Evolutionary conservation across 2,113 vertebrate species (phyloP).

Genomic region (Ranitomeya imitator): DNA sequence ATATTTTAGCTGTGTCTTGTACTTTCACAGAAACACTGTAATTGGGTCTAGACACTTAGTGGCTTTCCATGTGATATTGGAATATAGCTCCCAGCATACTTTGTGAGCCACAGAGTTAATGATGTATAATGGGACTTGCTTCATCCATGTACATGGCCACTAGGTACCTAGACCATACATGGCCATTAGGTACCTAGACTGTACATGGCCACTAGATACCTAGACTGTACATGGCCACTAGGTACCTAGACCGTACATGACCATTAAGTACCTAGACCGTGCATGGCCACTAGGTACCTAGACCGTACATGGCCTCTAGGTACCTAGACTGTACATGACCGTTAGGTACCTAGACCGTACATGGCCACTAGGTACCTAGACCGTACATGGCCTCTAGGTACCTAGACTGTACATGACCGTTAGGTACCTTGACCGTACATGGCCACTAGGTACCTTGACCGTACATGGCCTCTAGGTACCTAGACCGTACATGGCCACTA

Average conservation of each 20-base stretch:
- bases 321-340: neutral
- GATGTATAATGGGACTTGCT: neutral
- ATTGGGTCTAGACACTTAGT: neutral
- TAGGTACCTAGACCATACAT: neutral
- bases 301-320: neutral
- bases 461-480: neutral
- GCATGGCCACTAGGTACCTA: neutral
- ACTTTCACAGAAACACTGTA: constrained; percentile 2
- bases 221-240: neutral
- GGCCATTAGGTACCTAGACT: neutral
- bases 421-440: neutral
- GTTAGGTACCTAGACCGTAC: neutral
- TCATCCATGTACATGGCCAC: neutral
- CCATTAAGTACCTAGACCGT: neutral
- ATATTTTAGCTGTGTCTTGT: neutral
- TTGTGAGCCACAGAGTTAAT: neutral
- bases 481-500: neutral
- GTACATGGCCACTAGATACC: neutral
- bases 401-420: neutral
- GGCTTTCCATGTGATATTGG: neutral
- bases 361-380: no score
- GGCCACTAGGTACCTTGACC: neutral
- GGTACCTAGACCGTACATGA: neutral
- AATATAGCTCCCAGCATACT: neutral
- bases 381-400: neutral